A percentile compares a stretch with the other conserved stretches of the same genome.
phyloP scores from a whole-genome alignment of 2,797 vertebrate genomes.

The Helarctos malayanus region DNA sequence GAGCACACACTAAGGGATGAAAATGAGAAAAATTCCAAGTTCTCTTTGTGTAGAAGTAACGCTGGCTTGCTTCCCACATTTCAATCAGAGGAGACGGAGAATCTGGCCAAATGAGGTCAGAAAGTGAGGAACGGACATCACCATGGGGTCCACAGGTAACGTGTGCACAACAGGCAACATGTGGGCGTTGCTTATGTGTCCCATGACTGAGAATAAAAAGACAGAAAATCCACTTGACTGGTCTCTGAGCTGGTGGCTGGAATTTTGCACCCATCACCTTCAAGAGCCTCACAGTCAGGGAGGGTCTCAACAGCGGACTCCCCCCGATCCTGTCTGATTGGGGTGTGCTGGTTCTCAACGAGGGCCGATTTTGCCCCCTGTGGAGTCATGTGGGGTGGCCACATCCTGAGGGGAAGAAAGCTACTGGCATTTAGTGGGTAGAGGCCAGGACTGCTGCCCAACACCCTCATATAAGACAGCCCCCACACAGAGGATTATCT shows the following conservation, averaged over 20 bases:
- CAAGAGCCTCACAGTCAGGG: not conserved
- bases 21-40: not conserved
- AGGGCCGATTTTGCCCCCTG: accelerated
- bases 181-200: accelerated
- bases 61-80: not conserved
- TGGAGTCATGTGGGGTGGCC: not conserved
- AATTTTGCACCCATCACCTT: not conserved
- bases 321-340: not conserved
- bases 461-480: not conserved
- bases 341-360: not conserved
- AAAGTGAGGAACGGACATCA: not conserved
- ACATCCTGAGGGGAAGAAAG: not conserved
- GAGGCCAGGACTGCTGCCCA: too few relatives aligned
- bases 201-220: not conserved
- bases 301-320: not conserved
- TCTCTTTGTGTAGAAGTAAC: not conserved
- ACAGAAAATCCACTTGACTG: not conserved
- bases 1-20: not conserved
- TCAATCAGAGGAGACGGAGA: not conserved
- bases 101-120: not conserved
- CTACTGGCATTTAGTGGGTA: too few relatives aligned
- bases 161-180: not conserved
- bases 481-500: too few relatives aligned
- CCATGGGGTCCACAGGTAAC: not conserved
- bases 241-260: not conserved